phyloP scores from a whole-genome alignment of 1,140 invertebrate species.

The Drosophila bifasciata region DNA sequence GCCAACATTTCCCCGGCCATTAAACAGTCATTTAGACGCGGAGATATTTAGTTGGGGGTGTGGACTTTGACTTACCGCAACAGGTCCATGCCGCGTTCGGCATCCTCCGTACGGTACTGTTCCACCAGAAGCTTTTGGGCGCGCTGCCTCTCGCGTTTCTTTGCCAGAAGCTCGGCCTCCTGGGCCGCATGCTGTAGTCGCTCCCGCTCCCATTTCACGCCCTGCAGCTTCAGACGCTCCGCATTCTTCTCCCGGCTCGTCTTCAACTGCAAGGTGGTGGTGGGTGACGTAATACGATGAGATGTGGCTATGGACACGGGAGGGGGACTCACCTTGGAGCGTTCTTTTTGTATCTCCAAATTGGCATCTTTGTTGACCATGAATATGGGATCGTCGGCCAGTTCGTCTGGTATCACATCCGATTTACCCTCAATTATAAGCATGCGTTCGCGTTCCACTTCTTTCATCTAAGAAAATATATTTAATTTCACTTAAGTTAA shows the following conservation, averaged over 20 bases:
- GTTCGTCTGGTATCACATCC: constrained; percentile 86
- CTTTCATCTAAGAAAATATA: constrained; percentile 73
- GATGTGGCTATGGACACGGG: background rate
- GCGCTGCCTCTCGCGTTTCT: constrained; percentile 57
- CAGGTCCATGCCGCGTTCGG: constrained; percentile 73
- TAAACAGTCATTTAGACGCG: constrained; percentile 3
- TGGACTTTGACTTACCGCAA: constrained; percentile 78
- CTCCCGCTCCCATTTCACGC: constrained; percentile 81
- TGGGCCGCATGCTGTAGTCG: constrained; percentile 71
- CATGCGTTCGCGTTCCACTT: constrained; percentile 87
- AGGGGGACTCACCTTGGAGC: constrained; percentile 84
- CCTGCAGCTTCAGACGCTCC: constrained; percentile 73
- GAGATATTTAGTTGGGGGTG: background rate
- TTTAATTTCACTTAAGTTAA: background rate
- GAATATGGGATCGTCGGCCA: constrained; percentile 87
- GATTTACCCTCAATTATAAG: constrained; percentile 86
- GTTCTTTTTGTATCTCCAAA: constrained; percentile 85
- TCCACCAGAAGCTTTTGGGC: constrained; percentile 73
- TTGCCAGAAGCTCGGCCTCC: constrained; percentile 68
- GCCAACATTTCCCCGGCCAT: background rate
- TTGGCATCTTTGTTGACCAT: constrained; percentile 86
- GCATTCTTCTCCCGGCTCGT: constrained; percentile 81
- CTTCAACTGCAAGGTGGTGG: constrained; percentile 55
- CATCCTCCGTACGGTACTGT: constrained; percentile 73
- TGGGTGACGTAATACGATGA: background rate